Evolutionary conservation across 2,797 vertebrate species (phyloP).

Genomic region (Enteromius viviparus): DNA sequence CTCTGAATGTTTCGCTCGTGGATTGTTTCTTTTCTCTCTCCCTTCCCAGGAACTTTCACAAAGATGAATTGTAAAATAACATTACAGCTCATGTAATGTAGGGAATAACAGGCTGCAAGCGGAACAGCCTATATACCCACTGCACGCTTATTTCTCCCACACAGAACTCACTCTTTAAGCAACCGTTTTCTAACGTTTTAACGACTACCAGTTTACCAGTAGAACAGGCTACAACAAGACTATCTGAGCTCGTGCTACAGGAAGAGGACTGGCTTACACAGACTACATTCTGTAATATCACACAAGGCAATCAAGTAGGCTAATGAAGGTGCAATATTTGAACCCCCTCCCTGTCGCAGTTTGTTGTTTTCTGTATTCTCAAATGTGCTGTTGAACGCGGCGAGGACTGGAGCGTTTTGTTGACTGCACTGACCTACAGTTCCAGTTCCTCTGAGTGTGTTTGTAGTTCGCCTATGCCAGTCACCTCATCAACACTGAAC

Average conservation of each 20-base stretch:
- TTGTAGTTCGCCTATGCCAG: constrained; percentile 65
- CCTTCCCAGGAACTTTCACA: constrained; percentile 56
- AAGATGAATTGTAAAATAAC: constrained; percentile 56
- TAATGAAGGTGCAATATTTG: constrained; percentile 61
- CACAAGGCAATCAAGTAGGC: constrained; percentile 58
- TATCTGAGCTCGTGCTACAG: constrained; percentile 50
- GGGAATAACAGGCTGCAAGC: constrained; percentile 34
- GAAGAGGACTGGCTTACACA: constrained; percentile 60
- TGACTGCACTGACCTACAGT: constrained; percentile 62
- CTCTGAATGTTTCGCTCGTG: constrained; percentile 71
- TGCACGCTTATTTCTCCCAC: constrained; percentile 49
- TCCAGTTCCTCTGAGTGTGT: constrained; percentile 58
- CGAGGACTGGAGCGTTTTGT: constrained; percentile 59
- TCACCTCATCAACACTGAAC: constrained; percentile 61
- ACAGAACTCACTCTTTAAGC: constrained; percentile 32
- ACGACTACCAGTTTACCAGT: constrained; percentile 44
- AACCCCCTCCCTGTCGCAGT: constrained; percentile 58
- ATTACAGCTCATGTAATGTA: constrained; percentile 54
- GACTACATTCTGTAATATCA: constrained; percentile 51
- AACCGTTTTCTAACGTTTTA: constrained; percentile 46
- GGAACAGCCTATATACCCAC: constrained; percentile 38
- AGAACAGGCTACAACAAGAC: constrained; percentile 24
- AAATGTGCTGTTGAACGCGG: constrained; percentile 36
- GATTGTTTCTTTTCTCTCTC: constrained; percentile 56
- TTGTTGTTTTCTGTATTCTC: constrained; percentile 56